Percentiles rank a stretch among this genome's conserved stretches.
These are phyloP conservation scores for Lacerta bilineata DNA, from an alignment of 2,797 vertebrate species.

Conservation along the genomic window DNA sequence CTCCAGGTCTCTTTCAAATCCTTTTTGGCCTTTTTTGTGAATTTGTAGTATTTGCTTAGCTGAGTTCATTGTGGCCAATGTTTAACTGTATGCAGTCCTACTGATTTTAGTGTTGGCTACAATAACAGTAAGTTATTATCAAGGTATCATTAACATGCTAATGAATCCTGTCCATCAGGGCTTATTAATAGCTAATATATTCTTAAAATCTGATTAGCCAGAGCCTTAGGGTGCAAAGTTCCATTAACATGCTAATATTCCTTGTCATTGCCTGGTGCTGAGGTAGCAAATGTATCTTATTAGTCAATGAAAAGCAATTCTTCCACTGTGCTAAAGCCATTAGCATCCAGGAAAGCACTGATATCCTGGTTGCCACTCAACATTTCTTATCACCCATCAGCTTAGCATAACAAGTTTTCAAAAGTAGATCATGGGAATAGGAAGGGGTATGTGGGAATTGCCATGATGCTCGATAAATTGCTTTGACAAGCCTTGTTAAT, in stretches of 20 bases:
- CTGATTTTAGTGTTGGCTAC: constrained; percentile 12
- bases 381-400: constrained; percentile 48
- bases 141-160: constrained; percentile 70
- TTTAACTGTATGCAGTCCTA: constrained; percentile 43
- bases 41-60: constrained; percentile 28
- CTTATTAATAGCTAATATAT: constrained; percentile 69
- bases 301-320: constrained; percentile 59
- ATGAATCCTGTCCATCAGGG: constrained; percentile 68
- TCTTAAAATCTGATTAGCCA: constrained; percentile 75
- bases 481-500: neutral
- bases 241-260: constrained; percentile 71
- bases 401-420: constrained; percentile 46
- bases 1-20: neutral
- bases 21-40: neutral
- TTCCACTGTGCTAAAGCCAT: constrained; percentile 62
- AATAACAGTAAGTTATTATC: constrained; percentile 53
- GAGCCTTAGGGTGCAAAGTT: constrained; percentile 68
- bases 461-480: neutral
- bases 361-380: constrained; percentile 66
- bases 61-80: constrained; percentile 29
- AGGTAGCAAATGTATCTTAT: constrained; percentile 60
- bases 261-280: constrained; percentile 64
- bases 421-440: constrained; percentile 2
- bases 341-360: constrained; percentile 66
- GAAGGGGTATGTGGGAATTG: constrained; percentile 25